Base-by-base conservation (phyloP, 2,888 invertebrate genomes). In the Dorcus parallelipipedus region DNA sequence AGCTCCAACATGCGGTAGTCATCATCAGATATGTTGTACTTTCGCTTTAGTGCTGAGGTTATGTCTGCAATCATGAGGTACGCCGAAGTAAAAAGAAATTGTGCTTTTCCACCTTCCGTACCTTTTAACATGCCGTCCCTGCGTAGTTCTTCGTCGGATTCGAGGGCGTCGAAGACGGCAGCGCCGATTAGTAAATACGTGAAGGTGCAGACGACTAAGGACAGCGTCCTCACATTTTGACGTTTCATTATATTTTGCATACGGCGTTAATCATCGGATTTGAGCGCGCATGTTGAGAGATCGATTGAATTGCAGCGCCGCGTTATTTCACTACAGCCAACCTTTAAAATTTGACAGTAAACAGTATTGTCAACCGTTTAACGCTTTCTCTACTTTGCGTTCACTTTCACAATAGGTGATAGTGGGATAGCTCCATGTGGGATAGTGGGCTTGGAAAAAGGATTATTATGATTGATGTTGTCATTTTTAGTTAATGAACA, bases 111-210 rank as follows among this genome's bases (percentile, higher is more conserved):
- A 33, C 9, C 7, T 3, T 23, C 49, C n/a, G 23, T 77, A 92
- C 93, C 90, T 78, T 88, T 88, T 52, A 96, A 81, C 71, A 91
- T 86, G 67, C 90, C 89, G 83, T 90, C 90, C 75, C 96, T 84
- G 73, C 89, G 89, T 60, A 90, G 86, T 77, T 99, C 99, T 42
- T 95, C 94, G 72, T 95, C 87, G 0, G 97, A 97, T 79, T 99
- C 99, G 61, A 99, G 81, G 9, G 96, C 92, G 82, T 99, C 99
- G 79, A 99, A 99, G 38, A 99, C 97, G 41, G 99, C 97, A 20
- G 99, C 99, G 49, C 99, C 99, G 65, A 99, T 93, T 62, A 99
- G 83, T 66, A 99, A 84, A 82, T 99, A 99, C n/a, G 98, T 99
- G 78, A 99, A 96, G 53, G 99, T 99, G 78, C 97, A 97, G 62